phyloP scores from a whole-genome alignment of 2,888 invertebrate species.

The Anarsia innoxiella region DNA sequence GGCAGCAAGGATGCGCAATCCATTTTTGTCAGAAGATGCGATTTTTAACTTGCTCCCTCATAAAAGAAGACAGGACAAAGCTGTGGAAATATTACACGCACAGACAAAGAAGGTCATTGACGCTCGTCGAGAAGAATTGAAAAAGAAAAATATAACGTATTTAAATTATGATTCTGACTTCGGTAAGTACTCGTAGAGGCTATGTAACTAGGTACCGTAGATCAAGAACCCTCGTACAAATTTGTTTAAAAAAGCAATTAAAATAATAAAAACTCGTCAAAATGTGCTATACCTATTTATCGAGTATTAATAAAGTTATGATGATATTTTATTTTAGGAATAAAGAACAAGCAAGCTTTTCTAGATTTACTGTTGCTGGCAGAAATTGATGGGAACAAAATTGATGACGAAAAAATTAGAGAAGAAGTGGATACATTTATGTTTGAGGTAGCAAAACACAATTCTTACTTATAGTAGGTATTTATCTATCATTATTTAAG shows the following conservation, averaged over 20 bases:
- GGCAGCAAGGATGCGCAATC: conserved; percentile 46
- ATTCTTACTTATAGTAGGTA: too few species aligned
- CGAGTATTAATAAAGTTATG: too few species aligned
- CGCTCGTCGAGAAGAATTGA: conserved; percentile 45
- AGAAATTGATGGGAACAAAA: conserved; percentile 72
- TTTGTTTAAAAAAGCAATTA: too few species aligned
- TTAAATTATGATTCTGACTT: conserved; percentile 31
- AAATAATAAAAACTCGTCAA: too few species aligned
- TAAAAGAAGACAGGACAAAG: conserved; percentile 72
- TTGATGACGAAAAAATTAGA: conserved; percentile 75
- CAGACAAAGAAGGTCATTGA: conserved; percentile 61
- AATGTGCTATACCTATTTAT: too few species aligned
- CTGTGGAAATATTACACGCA: conserved; percentile 55
- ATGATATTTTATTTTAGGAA: conserved; percentile 41
- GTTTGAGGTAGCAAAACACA: too few species aligned
- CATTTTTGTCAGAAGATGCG: conserved; percentile 37
- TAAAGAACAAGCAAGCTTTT: conserved; percentile 78
- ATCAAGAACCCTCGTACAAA: too few species aligned
- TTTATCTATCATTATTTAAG: too few species aligned
- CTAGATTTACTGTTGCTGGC: conserved; percentile 79
- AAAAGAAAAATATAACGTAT: conserved; percentile 32
- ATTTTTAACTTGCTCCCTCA: conserved; percentile 69
- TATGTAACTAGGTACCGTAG: too few species aligned
- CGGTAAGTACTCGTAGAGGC: too few species aligned
- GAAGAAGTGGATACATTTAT: conserved; percentile 83